Base-by-base conservation (phyloP, 2,888 invertebrate species). In the Melangyna quadrimaculata region DNA sequence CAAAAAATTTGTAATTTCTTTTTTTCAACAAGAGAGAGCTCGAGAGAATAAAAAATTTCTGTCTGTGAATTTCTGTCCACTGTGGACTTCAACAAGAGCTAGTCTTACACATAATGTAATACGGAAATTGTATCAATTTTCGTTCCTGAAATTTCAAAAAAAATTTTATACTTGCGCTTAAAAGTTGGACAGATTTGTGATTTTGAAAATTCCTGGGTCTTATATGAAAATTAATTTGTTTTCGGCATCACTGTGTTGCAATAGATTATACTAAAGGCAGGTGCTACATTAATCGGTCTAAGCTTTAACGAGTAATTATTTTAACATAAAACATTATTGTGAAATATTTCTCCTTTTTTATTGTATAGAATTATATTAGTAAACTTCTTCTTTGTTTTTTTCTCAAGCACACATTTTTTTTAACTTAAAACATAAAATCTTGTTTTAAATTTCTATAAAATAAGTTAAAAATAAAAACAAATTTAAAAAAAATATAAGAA, bases 361-460 rank as follows among this genome's bases (percentile, higher is more conserved):
- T 70, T 40, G 27, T 57, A 51, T 3, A 2, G 12, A 12, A 51
- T 57, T 57, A 19, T 32, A 19, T 55, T 17, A 53, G 9, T 29
- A 8, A 40, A 40, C 17, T 63, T 37, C 12, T 72, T 45, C 24
- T 51, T 37, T 72, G 27, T 72, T 45, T 48, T n/a, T 63, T 17
- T 19, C 63, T 14, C 10, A 51, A 65, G 53, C 63, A 65, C 57
- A 61, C 35, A 14, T 24, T 53, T 45, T 69, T 40, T 73, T 27
- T 24, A 40, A 53, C 27, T 59, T 51, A 72, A 75, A 65, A 67
- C 35, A 22, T 51, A 65, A 80, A 80, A 80, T 29, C 29, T 69
- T 19, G 7, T 32, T 74, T 74, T 19, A 12, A 72, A 40, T 40
- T 63, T 73, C 32, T 73, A 78, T 22, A 70, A 73, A 78, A 45